A percentile compares a stretch with the other conserved stretches of the same genome.
phyloP scores from a whole-genome alignment of 2,113 vertebrate species.

The Coreoperca whiteheadi region DNA sequence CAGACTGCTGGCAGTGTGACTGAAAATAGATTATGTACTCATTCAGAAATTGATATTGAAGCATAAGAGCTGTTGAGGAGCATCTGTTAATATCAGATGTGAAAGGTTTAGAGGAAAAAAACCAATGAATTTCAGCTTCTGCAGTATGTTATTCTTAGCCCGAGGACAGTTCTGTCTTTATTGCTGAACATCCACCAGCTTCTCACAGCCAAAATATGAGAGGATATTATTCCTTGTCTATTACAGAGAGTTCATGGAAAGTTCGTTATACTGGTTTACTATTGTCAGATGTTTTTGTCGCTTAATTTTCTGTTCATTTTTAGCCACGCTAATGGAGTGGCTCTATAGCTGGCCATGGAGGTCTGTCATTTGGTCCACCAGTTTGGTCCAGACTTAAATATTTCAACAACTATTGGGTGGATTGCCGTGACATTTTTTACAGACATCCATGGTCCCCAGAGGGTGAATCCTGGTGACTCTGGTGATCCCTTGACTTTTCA shows the following conservation, averaged over 20 bases:
- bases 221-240: not conserved
- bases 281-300: not conserved
- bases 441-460: too few relatives aligned
- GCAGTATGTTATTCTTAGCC: constrained; percentile 11
- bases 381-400: not conserved
- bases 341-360: not conserved
- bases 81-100: constrained; percentile 3
- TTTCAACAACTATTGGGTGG: not conserved
- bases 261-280: not conserved
- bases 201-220: not conserved
- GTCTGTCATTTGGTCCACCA: not conserved
- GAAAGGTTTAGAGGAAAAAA: not conserved
- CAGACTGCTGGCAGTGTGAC: not conserved
- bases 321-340: not conserved
- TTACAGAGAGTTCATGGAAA: not conserved
- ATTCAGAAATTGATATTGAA: constrained; percentile 2
- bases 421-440: too few relatives aligned
- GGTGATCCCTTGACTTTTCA: too few relatives aligned
- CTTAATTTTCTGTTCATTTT: too few relatives aligned
- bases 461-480: too few relatives aligned
- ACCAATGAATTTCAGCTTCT: not conserved
- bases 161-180: constrained; percentile 13
- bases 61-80: constrained; percentile 7
- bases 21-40: constrained; percentile 4
- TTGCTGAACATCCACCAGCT: not conserved